Base-by-base conservation (phyloP, 2,797 vertebrate species). In the Acipenser transmontanus region DNA sequence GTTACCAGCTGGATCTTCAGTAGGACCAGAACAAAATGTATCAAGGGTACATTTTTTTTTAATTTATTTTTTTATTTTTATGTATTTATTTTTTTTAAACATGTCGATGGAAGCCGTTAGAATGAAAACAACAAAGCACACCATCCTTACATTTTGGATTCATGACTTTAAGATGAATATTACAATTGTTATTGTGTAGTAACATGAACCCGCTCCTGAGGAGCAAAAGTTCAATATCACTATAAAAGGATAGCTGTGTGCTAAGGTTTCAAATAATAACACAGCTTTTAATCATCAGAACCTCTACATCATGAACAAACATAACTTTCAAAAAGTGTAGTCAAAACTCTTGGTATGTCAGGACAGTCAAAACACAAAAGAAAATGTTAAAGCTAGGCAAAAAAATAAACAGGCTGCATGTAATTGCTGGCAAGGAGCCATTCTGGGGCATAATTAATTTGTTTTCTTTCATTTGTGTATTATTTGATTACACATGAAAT, bases 401-500 rank as follows among this genome's bases (percentile, higher is more conserved):
- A 50, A 80, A 83, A 80, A 78, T 74, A 83, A 81, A 80, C 72
- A 76, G 67, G 70, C 72, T 76, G 69, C 73, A 13, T 65, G 79
- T 73, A 81, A 79, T 78, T 81, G 76, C 82, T 83, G 78, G 82
- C 74, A 72, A 71, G 71, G 70, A 77, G 75, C 73, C 73, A 68
- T 76, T 77, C 78, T 70, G 47, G 65, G 73, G 73, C 74, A 67
- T 73, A 12, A 67, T 63, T 70, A 77, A 66, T 87, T 85, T 85
- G 78, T 85, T 86, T 82, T 81, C 69, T 71, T 76, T 73, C 76
- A 80, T 85, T 80, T 85, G 77, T 74, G 76, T 78, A 81, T 81
- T 65, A 69, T 80, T 76, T 74, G 2, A 34, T 76, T 72, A 81
- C 73, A 71, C 77, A 61, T 69, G 8, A 9, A 59, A 72, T 62